Evolutionary conservation across 2,888 invertebrate genomes (phyloP).

Genomic region (Strigamia transsilvanica): DNA sequence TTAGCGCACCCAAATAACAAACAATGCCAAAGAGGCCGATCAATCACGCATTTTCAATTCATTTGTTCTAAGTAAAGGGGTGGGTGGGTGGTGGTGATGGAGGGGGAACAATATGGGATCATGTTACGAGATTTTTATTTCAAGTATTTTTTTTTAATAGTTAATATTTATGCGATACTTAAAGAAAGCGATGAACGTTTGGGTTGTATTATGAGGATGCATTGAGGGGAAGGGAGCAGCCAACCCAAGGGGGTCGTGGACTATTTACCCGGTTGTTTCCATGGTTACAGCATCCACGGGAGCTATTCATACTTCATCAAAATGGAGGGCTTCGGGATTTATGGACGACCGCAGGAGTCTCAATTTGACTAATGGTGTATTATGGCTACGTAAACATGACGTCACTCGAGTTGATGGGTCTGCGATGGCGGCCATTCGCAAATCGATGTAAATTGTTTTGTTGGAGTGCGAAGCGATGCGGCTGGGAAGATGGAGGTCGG

Average conservation of each 20-base stretch:
- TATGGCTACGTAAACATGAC: conserved; percentile 27
- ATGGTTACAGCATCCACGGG: conserved; percentile 49
- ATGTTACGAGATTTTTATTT: conserved; percentile 1
- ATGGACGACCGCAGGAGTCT: conserved; percentile 28
- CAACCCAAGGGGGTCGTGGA: conserved; percentile 48
- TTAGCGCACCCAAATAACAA: conserved; percentile 35
- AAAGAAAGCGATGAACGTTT: conserved; percentile 18
- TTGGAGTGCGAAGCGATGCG: not conserved
- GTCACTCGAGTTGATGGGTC: conserved; percentile 12
- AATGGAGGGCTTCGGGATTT: conserved; percentile 44
- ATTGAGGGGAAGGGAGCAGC: conserved; percentile 22
- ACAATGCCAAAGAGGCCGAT: conserved; percentile 23
- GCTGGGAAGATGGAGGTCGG: not conserved
- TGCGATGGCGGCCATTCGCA: not conserved
- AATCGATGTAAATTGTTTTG: not conserved
- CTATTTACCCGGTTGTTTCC: conserved; percentile 33
- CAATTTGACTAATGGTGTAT: conserved; percentile 48
- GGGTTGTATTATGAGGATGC: conserved; percentile 1
- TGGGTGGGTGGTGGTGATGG: too few relatives aligned
- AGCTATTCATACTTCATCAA: conserved; percentile 48
- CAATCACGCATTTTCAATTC: conserved; percentile 41
- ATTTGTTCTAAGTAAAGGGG: not conserved
- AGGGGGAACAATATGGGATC: not conserved
- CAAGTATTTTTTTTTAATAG: conserved; percentile 11
- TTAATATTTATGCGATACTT: conserved; percentile 20